These are phyloP conservation scores for Gymnoscopelus microlampas DNA, from an alignment of 2,797 vertebrate genomes.

Conservation along the genomic window DNA sequence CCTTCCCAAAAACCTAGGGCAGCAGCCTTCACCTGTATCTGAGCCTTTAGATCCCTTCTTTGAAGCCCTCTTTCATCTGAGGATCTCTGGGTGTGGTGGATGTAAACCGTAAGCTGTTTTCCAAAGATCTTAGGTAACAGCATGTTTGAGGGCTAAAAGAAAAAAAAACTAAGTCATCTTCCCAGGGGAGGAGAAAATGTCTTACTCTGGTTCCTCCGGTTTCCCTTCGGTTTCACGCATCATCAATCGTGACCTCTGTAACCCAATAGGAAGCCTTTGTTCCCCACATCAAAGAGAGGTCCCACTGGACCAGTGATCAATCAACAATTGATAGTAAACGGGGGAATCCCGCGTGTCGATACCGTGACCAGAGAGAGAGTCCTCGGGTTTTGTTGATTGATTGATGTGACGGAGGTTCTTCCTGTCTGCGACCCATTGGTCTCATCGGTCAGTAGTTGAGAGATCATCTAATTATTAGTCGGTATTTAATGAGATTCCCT, in stretches of 20 bases:
- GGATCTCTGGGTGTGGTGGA: neutral
- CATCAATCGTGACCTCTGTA: slow-evolving; percentile 68
- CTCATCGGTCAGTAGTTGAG: neutral
- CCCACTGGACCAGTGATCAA: slow-evolving; percentile 59
- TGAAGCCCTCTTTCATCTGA: slow-evolving; percentile 32
- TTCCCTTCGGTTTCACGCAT: slow-evolving; percentile 60
- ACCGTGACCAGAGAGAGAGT: slow-evolving; percentile 50
- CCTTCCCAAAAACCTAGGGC: too few relatives aligned
- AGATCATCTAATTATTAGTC: too few relatives aligned
- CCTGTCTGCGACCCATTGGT: slow-evolving; percentile 29
- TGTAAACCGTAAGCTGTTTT: slow-evolving; percentile 11
- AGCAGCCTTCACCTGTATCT: neutral
- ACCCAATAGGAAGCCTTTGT: slow-evolving; percentile 69
- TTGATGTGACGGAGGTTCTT: slow-evolving; percentile 52
- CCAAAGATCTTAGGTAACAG: neutral
- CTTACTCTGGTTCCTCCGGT: slow-evolving; percentile 28
- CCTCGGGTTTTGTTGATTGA: slow-evolving; percentile 32
- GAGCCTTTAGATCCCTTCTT: slow-evolving; percentile 10
- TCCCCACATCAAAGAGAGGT: slow-evolving; percentile 69
- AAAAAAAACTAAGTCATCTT: slow-evolving; percentile 13
- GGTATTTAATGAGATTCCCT: too few relatives aligned
- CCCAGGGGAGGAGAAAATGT: slow-evolving; percentile 28
- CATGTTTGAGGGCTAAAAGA: slow-evolving; percentile 10
- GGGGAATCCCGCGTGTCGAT: slow-evolving; percentile 46
- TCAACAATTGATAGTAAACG: slow-evolving; percentile 53